Percentiles rank a stretch among this genome's conserved stretches.
phyloP scores from a whole-genome alignment of 2,113 vertebrate species.

The Alectura lathami region DNA sequence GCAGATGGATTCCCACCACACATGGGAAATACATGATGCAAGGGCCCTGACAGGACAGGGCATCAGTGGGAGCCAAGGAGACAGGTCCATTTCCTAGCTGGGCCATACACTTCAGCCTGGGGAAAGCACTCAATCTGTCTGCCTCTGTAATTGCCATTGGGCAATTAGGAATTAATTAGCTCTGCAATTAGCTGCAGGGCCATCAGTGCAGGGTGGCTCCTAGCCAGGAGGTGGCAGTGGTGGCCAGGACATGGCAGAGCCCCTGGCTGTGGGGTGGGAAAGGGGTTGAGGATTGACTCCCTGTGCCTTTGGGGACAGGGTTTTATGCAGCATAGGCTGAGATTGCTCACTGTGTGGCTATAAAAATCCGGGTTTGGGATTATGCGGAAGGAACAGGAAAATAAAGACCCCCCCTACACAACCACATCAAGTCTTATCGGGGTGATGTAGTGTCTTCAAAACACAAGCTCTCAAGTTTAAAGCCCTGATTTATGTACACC shows the following conservation, averaged over 20 bases:
- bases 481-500: background rate
- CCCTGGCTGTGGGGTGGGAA: background rate
- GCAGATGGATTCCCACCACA: background rate
- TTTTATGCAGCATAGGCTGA: background rate
- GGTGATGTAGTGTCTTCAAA: background rate
- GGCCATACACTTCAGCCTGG: background rate
- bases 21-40: fast-evolving
- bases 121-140: background rate
- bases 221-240: slow-evolving; percentile 70
- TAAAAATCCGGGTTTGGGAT: background rate
- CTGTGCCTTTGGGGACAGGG: background rate
- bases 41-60: background rate
- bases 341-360: background rate
- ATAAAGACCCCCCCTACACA: too few species aligned
- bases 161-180: background rate
- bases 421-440: background rate
- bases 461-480: background rate
- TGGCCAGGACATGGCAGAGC: slow-evolving; percentile 30
- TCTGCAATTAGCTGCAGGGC: background rate
- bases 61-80: background rate
- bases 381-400: background rate
- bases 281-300: background rate
- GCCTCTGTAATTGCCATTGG: background rate
- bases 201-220: background rate
- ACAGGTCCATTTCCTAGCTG: fast-evolving